Conservation (phyloP, 2,113 vertebrate genomes). For the Dipodomys merriami region DNA sequence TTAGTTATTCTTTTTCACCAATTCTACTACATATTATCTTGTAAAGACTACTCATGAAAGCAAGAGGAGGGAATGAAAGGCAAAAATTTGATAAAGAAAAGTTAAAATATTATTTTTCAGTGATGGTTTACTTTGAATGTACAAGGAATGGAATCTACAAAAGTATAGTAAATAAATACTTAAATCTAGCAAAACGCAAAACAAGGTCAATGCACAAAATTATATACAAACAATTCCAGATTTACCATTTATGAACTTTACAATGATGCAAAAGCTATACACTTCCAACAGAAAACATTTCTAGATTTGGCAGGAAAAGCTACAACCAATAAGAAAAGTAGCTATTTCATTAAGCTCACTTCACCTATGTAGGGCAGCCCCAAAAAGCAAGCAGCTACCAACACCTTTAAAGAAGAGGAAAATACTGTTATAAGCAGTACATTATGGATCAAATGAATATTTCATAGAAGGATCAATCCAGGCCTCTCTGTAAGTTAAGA, state of each 20-base stretch:
- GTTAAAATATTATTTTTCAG: not conserved
- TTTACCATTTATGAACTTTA: not conserved
- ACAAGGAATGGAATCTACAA: not conserved
- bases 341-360: too few relatives aligned
- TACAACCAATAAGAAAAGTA: not conserved
- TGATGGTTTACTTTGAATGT: not conserved
- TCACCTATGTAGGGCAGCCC: not conserved
- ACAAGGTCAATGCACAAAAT: not conserved
- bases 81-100: not conserved
- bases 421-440: not conserved
- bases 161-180: not conserved
- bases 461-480: not conserved
- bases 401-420: rapidly evolving
- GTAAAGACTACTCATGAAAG: not conserved
- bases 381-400: not conserved
- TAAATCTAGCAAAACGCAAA: not conserved
- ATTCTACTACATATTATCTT: not conserved
- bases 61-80: not conserved
- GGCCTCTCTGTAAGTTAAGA: not conserved
- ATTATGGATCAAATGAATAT: not conserved
- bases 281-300: too few relatives aligned
- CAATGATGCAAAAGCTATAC: not conserved
- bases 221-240: not conserved
- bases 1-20: not conserved
- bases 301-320: not conserved